Evolutionary conservation across 2,797 vertebrate species (phyloP).

Genomic region (Huso huso): DNA sequence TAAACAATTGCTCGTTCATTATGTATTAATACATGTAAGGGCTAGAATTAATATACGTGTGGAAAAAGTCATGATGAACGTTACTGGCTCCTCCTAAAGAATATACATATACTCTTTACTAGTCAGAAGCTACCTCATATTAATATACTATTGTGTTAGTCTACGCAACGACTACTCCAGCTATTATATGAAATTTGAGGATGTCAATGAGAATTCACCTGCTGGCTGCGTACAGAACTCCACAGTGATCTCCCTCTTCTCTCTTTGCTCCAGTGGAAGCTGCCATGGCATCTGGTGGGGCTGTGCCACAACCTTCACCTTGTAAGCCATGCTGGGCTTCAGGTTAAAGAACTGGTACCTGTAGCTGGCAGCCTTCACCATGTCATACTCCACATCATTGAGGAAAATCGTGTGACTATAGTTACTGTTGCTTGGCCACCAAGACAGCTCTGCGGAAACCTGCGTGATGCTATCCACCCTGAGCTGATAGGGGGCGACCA

Average conservation of each 20-base stretch:
- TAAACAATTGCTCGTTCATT: no score
- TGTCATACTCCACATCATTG: constrained; percentile 82
- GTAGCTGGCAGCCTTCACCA: constrained; percentile 82
- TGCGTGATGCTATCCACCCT: constrained; percentile 81
- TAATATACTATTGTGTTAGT: no score
- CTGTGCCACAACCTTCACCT: constrained; percentile 83
- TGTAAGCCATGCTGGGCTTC: constrained; percentile 82
- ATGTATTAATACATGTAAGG: no score
- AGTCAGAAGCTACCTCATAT: no score
- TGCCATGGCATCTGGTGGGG: constrained; percentile 99
- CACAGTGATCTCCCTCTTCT: constrained; percentile 83
- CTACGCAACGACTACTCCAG: no score
- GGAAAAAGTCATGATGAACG: no score
- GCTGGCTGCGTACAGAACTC: constrained; percentile 91
- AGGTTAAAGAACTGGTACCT: constrained; percentile 87
- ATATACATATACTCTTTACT: no score
- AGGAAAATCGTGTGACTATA: constrained; percentile 94
- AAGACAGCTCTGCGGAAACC: constrained; percentile 82
- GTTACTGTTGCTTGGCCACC: constrained; percentile 95
- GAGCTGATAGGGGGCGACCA: constrained; percentile 84
- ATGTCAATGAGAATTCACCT: constrained; percentile 55
- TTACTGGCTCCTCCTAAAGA: no score
- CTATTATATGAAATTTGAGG: no score
- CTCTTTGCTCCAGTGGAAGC: constrained; percentile 85
- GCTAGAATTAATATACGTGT: no score